Conservation (phyloP, 2,888 invertebrate species). For the Thecocarcelia acutangulata region DNA sequence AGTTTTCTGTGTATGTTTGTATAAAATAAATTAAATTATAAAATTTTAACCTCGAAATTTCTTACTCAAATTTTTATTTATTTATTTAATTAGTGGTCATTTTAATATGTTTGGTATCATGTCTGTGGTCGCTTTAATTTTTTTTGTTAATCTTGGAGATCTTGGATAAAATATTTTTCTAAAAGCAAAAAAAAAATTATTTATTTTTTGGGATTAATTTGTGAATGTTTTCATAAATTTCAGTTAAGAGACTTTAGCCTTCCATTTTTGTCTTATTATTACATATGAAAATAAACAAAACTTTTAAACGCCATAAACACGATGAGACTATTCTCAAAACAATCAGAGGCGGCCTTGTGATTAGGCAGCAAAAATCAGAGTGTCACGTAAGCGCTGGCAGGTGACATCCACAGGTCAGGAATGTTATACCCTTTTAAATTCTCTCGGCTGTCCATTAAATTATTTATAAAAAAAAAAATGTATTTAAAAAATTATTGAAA, state of each 20-base stretch:
- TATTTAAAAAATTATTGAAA: slow-evolving; percentile 45
- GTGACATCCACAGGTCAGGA: no score
- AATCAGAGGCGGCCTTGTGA: slow-evolving; percentile 9
- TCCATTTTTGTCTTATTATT: slow-evolving; percentile 15
- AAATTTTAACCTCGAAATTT: slow-evolving; percentile 6
- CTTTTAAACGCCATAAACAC: not conserved
- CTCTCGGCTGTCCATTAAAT: not conserved
- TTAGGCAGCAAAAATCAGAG: not conserved
- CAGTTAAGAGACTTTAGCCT: slow-evolving; percentile 26
- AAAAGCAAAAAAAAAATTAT: not conserved
- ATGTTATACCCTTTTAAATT: not conserved
- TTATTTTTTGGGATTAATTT: not conserved
- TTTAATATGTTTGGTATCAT: slow-evolving; percentile 16
- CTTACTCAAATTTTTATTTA: not conserved
- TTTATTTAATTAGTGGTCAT: slow-evolving; percentile 7
- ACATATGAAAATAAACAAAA: slow-evolving; percentile 14
- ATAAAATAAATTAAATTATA: not conserved
- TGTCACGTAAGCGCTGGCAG: no score
- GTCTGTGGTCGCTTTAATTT: not conserved
- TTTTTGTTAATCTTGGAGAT: not conserved
- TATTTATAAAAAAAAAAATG: not conserved
- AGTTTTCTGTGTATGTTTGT: no score
- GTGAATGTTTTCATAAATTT: slow-evolving; percentile 1
- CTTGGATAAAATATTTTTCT: not conserved
- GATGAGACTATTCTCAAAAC: not conserved